These are phyloP conservation scores for Karalla daura DNA, from an alignment of 2,797 vertebrate species.

Conservation along the genomic window DNA sequence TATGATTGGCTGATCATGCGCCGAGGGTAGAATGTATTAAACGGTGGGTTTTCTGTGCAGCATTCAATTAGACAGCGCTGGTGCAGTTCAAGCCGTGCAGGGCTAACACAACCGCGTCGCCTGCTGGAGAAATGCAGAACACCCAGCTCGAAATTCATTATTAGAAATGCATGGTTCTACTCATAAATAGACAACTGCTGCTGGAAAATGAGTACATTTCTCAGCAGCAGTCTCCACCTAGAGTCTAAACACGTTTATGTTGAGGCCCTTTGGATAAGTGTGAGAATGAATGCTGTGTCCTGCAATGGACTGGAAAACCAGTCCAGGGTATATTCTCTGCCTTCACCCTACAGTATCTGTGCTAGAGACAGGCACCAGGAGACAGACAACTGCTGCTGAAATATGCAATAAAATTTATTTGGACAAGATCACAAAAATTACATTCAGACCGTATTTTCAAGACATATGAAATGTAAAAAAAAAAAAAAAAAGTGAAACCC, in stretches of 20 bases:
- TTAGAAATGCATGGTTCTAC: too few relatives aligned
- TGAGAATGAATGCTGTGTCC: too few relatives aligned
- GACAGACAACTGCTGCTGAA: not conserved
- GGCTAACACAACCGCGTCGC: conserved; percentile 38
- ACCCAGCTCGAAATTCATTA: not conserved
- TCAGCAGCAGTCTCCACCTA: too few relatives aligned
- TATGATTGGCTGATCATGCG: conserved; percentile 38
- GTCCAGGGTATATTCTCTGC: too few relatives aligned
- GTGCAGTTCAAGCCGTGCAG: not conserved
- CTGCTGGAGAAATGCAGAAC: conserved; percentile 15
- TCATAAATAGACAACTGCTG: not conserved
- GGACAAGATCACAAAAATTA: not conserved
- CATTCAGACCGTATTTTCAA: conserved; percentile 4
- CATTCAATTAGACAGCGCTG: conserved; percentile 39
- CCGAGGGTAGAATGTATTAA: not conserved
- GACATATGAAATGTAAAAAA: not conserved
- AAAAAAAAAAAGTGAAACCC: conserved; percentile 1
- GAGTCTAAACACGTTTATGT: too few relatives aligned
- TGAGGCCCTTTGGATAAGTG: too few relatives aligned
- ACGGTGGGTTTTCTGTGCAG: not conserved
- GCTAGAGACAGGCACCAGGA: too few relatives aligned
- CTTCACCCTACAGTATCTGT: too few relatives aligned
- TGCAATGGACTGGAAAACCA: too few relatives aligned
- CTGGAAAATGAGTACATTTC: too few relatives aligned
- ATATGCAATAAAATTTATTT: not conserved